Base-by-base conservation (phyloP, 2,113 vertebrate genomes). In the Bungarus multicinctus region DNA sequence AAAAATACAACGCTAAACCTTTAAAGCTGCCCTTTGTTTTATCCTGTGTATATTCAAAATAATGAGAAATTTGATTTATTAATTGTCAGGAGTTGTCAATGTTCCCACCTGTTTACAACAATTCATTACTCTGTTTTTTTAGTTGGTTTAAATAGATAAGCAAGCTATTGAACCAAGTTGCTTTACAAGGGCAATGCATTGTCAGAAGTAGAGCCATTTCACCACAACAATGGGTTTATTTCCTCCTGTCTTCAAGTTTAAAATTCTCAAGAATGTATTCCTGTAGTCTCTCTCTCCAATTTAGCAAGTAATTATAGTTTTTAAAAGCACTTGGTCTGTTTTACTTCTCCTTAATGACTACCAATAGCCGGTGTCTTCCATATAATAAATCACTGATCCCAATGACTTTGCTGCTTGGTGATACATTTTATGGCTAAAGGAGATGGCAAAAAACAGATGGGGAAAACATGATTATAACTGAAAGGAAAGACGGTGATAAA, bases 271-370 rank as follows among this genome's bases (percentile, higher is more conserved):
- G 54, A 93, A 89, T 91, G 88, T 85, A 47, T 53, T 58, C 45
- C 60, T 18, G 81, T 89, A 93, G 85, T 64, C 87, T 43, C n/a
- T 57, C 27, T 88, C 53, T 60, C 45, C 64, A 64, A 91, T 93
- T 93, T 86, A 86, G 87, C 52, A 91, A 93, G 87, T 91, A 93
- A 91, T 93, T 93, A 91, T 85, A 85, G 87, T 91, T 91, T 88
- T 47, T 43, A 85, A 93, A 93, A 85, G 64, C 87, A 25, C 1
- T 55, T 85, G 53, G 54, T 91, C 93, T 91, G 53, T 50, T 93
- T 91, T 93, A 58, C 64, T 55, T 89, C 87, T 89, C 58, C 53
- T 91, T 93, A 87, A 93, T 91, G 87, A 58, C 89, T 47, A 52
- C 60, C 90, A 85, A 85, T 85, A 81, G 90, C 34, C 54, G 23